Percentiles rank a stretch among this genome's conserved stretches.
These are phyloP conservation scores for Caenorhabditis drosophilae DNA, from an alignment of 2,888 invertebrate species.

Conservation along the genomic window DNA sequence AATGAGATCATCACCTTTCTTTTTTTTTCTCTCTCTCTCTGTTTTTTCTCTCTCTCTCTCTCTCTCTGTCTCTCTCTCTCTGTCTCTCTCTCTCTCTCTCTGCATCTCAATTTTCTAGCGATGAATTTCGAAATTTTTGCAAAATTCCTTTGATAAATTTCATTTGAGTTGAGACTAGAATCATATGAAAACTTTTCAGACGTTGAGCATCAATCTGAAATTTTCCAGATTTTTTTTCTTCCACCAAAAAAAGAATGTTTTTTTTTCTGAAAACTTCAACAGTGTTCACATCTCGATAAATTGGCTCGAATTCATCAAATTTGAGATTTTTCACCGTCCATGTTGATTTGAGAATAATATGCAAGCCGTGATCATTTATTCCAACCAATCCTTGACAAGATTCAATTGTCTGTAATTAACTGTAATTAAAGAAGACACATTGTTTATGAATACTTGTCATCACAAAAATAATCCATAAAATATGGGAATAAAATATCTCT, in stretches of 20 bases:
- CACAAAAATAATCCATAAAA: background rate
- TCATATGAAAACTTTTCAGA: conserved; percentile 8
- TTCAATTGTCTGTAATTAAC: conserved; percentile 33
- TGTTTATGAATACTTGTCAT: background rate
- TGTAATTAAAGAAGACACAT: too few species aligned
- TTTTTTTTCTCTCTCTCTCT: too few species aligned
- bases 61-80: too few species aligned
- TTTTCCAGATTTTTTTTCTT: background rate
- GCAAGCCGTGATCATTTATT: conserved; percentile 38
- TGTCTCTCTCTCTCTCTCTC: too few species aligned
- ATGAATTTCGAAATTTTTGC: conserved; percentile 28
- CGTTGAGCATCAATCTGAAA: conserved; percentile 31
- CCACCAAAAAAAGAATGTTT: too few species aligned
- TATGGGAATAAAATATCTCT: background rate
- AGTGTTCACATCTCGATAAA: conserved; percentile 17
- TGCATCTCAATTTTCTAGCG: too few species aligned
- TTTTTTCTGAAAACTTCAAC: conserved; percentile 12
- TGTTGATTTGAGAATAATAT: conserved; percentile 29
- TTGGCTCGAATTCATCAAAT: conserved; percentile 28
- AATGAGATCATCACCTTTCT: too few species aligned
- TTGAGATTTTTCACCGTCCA: conserved; percentile 31
- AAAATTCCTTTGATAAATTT: conserved; percentile 33
- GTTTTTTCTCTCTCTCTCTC: too few species aligned
- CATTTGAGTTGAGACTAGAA: conserved; percentile 32
- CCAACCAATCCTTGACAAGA: conserved; percentile 26